Percentiles rank a stretch among this genome's conserved stretches.
phyloP scores from a whole-genome alignment of 2,888 invertebrate genomes.

The Phaedon cochleariae region DNA sequence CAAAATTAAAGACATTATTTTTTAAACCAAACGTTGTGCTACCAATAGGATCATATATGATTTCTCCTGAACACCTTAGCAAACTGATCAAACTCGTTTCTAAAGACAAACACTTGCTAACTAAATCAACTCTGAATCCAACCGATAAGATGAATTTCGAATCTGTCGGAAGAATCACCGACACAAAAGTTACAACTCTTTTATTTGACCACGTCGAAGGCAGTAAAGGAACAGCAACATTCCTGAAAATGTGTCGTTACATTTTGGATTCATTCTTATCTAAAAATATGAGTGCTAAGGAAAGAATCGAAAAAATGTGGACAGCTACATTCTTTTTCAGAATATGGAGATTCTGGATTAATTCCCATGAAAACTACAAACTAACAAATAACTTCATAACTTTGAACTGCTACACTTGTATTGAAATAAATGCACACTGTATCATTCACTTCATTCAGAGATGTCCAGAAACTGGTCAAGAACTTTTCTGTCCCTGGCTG shows the following conservation, averaged over 20 bases:
- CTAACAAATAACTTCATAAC: conserved; percentile 28
- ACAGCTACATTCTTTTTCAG: conserved; percentile 25
- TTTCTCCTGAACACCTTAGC: conserved; percentile 15
- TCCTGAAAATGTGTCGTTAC: conserved; percentile 5
- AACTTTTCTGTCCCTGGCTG: conserved; percentile 25
- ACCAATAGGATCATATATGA: too few species aligned
- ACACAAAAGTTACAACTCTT: neutral
- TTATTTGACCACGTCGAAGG: neutral
- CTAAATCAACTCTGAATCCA: neutral
- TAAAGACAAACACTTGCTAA: conserved; percentile 20
- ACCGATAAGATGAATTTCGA: conserved; percentile 26
- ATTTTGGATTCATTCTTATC: conserved; percentile 16
- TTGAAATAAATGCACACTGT: conserved; percentile 26
- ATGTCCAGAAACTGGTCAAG: conserved; percentile 11
- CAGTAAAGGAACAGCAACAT: conserved; percentile 2
- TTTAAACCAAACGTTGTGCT: too few species aligned
- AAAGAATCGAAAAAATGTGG: conserved; percentile 29
- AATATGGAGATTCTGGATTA: conserved; percentile 27
- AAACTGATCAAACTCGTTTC: neutral
- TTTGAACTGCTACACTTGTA: too few species aligned
- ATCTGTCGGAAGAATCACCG: conserved; percentile 4
- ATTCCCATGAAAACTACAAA: conserved; percentile 10
- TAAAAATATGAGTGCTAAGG: conserved; percentile 14
- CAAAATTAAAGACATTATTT: too few species aligned
- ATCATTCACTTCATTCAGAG: conserved; percentile 21